These are phyloP conservation scores for Diarsia dahlii DNA, from an alignment of 2,888 invertebrate species.

Conservation along the genomic window DNA sequence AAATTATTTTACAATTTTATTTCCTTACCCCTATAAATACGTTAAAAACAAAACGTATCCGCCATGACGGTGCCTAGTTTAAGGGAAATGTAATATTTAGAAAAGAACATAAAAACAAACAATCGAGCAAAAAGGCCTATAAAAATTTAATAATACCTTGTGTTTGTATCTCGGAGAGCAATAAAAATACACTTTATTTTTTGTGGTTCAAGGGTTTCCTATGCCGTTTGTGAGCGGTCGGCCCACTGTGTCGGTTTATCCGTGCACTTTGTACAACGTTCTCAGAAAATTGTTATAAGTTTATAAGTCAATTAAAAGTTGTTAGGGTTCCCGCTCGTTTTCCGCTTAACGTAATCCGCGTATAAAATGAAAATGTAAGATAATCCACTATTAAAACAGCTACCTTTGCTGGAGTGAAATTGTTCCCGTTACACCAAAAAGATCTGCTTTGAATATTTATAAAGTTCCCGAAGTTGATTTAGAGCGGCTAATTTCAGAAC, in stretches of 20 bases:
- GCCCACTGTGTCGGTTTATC: slow-evolving; percentile 27
- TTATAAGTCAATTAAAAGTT: slow-evolving; percentile 48
- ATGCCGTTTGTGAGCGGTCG: slow-evolving; percentile 22
- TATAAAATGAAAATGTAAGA: slow-evolving; percentile 47
- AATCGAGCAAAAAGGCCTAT: slow-evolving; percentile 64
- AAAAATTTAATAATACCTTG: slow-evolving; percentile 66
- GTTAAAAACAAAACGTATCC: slow-evolving; percentile 37
- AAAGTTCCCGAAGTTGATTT: slow-evolving; percentile 67
- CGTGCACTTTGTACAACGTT: slow-evolving; percentile 44
- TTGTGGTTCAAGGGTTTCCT: slow-evolving; percentile 57
- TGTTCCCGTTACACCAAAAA: slow-evolving; percentile 57
- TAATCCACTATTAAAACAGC: slow-evolving; percentile 44
- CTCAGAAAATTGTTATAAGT: slow-evolving; percentile 36
- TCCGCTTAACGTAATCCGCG: slow-evolving; percentile 14
- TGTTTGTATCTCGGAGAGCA: slow-evolving; percentile 61
- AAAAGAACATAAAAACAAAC: slow-evolving; percentile 65
- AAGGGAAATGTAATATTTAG: slow-evolving; percentile 59
- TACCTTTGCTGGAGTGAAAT: slow-evolving; percentile 32
- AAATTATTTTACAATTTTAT: not conserved
- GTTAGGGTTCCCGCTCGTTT: slow-evolving; percentile 18
- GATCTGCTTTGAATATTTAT: slow-evolving; percentile 68
- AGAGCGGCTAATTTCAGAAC: slow-evolving; percentile 63
- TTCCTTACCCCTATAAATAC: slow-evolving; percentile 3
- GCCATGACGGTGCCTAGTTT: slow-evolving; percentile 18
- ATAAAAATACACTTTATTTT: slow-evolving; percentile 65